Conservation (phyloP, 2,888 invertebrate genomes). For the Nymphalis urticae region DNA sequence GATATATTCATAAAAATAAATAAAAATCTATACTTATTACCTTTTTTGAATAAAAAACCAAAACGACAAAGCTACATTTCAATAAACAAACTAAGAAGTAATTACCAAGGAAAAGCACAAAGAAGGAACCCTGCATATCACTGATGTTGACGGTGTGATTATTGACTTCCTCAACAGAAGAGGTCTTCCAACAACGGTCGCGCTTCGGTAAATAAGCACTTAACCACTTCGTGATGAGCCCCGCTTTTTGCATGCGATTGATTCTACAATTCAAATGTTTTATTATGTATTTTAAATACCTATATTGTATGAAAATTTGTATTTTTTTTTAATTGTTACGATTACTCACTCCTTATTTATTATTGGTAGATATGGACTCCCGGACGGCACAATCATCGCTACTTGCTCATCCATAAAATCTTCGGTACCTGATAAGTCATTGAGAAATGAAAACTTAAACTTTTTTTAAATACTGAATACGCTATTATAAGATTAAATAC, state of each 20-base stretch:
- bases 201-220: constrained; percentile 87
- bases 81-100: neutral
- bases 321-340: neutral
- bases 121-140: constrained; percentile 96
- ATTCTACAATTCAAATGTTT: constrained; percentile 77
- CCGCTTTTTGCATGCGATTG: constrained; percentile 90
- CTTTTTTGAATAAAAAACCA: too few species aligned
- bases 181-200: constrained; percentile 89
- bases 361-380: constrained; percentile 88
- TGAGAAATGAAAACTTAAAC: neutral
- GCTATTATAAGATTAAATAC: too few species aligned
- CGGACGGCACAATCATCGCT: constrained; percentile 87
- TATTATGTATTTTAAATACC: neutral
- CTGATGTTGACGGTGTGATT: constrained; percentile 93
- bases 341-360: constrained; percentile 89
- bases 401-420: constrained; percentile 91
- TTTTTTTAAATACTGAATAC: too few species aligned
- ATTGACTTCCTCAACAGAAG: constrained; percentile 85
- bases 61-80: too few species aligned
- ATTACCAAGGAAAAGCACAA: constrained; percentile 90
- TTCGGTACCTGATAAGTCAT: constrained; percentile 81
- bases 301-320: too few species aligned
- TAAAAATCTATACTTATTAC: too few species aligned
- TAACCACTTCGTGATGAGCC: constrained; percentile 92
- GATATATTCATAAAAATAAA: too few species aligned